Evolutionary conservation across 2,888 invertebrate species (phyloP).

Genomic region (Holacanthella duospinosa): DNA sequence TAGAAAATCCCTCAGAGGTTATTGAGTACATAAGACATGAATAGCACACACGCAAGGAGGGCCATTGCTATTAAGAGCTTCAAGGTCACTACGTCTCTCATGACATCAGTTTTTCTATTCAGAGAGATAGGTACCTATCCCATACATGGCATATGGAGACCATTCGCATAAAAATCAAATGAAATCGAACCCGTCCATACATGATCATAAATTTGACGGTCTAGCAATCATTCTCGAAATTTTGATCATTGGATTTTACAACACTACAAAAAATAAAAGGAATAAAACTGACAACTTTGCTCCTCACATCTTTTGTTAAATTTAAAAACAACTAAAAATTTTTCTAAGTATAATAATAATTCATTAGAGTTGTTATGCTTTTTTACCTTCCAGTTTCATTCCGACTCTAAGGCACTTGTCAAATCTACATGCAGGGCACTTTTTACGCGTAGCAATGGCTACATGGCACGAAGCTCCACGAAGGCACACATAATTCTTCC

Average conservation of each 20-base stretch:
- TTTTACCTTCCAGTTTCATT: conserved; percentile 84
- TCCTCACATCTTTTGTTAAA: background rate
- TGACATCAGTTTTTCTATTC: too few relatives aligned
- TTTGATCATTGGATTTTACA: background rate
- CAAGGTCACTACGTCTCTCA: background rate
- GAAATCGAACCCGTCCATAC: background rate
- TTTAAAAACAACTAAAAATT: background rate
- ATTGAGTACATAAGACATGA: too few relatives aligned
- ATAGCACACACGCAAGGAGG: background rate
- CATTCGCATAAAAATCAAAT: background rate
- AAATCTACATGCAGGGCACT: conserved; percentile 93
- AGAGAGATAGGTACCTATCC: too few relatives aligned
- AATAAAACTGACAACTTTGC: background rate
- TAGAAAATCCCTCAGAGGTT: too few relatives aligned
- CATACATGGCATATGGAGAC: too few relatives aligned
- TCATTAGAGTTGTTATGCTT: too few relatives aligned
- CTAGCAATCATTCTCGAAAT: background rate
- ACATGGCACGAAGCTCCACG: conserved; percentile 85
- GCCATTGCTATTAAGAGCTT: background rate
- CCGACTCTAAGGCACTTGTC: conserved; percentile 91
- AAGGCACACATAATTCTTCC: conserved; percentile 89
- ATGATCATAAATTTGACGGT: background rate
- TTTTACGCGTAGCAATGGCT: conserved; percentile 83
- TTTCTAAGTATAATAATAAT: conserved; percentile 6
- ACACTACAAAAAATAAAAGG: background rate